Evolutionary conservation across 2,113 vertebrate species (phyloP), one percentile per base, ranked within the genome.

Genomic region (Sciurus niger): DNA sequence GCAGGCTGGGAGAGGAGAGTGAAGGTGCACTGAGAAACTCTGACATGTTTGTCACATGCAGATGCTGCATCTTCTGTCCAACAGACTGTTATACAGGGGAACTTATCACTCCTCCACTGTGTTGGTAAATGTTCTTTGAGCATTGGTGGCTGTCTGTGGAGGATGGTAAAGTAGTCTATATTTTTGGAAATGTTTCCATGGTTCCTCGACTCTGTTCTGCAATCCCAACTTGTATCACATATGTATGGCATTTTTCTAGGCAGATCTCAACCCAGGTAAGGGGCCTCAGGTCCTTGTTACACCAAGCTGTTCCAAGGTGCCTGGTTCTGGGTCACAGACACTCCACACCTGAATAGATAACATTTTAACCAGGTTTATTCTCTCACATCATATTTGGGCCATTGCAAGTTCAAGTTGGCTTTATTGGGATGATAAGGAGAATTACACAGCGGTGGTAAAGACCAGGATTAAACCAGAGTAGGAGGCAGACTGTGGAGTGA

Each of bases 181-280:
- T 28, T 7, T 32, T 77, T 34, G 76, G 16, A 78, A 28, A 77
- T 77, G 7, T 4, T 78, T 17, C 46, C 46, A 51, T 48, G 46
- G 16, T 53, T 53, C 14, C 53, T 53, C 14, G 3, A 1, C 8
- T 78, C 30, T 43, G 55, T 58, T 58, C 1, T 20, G 20, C 5
- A 22, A 13, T 65, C 37, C 37, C 22, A 65, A 25, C n/a, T 43
- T 10, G 11, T 11, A 74, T 43, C 12, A 4, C 37, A 37, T 22
- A 40, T 43, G 22, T 25, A 4, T 40, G 37, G n/a, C 12, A 74
- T 40, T 74, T 40, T 13, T 22, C n/a, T 40, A 46, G 24, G 73
- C 24, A 46, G 99, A 99, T 97, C 98, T 99, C 96, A 98, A 98
- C 51, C 98, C 97, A 85, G 98, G 99, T 99, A 95, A 99, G 99